Evolutionary conservation across 1,140 invertebrate species (phyloP).

Genomic region (Euborellia annulipes): DNA sequence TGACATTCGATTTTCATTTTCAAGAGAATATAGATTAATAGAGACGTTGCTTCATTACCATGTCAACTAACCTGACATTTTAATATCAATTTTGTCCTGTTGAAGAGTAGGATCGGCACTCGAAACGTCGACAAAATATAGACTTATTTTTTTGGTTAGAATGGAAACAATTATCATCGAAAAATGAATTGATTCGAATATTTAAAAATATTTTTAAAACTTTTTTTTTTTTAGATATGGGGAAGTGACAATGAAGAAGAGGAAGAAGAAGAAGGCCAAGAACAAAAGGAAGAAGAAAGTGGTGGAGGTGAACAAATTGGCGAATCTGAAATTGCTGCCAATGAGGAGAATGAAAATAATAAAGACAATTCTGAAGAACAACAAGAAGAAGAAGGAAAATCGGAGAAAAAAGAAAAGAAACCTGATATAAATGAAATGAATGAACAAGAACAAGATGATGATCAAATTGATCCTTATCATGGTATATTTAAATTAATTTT

Average conservation of each 20-base stretch:
- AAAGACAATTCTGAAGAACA: conserved; percentile 21
- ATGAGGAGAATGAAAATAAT: conserved; percentile 11
- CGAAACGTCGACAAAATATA: no score
- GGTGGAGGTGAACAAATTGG: conserved; percentile 31
- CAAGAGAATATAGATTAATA: no score
- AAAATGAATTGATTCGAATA: no score
- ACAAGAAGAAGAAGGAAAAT: conserved; percentile 23
- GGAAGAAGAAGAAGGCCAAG: conserved; percentile 24
- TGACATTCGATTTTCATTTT: no score
- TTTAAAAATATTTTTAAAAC: conserved; percentile 13
- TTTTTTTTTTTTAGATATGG: conserved; percentile 54
- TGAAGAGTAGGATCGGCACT: no score
- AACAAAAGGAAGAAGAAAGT: conserved; percentile 36
- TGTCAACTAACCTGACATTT: no score
- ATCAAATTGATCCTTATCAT: conserved; percentile 75
- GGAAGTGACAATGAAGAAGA: conserved; percentile 58
- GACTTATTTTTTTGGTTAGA: no score
- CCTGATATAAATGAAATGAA: conserved; percentile 63
- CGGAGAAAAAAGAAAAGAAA: conserved; percentile 39
- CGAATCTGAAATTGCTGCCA: conserved; percentile 26
- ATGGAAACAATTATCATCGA: no score
- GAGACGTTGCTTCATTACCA: no score
- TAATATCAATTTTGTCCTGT: no score
- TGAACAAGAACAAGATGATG: conserved; percentile 60
- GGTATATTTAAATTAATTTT: conserved; percentile 27